phyloP scores from a whole-genome alignment of 2,113 vertebrate species.

The Coptodon bakossiorum region DNA sequence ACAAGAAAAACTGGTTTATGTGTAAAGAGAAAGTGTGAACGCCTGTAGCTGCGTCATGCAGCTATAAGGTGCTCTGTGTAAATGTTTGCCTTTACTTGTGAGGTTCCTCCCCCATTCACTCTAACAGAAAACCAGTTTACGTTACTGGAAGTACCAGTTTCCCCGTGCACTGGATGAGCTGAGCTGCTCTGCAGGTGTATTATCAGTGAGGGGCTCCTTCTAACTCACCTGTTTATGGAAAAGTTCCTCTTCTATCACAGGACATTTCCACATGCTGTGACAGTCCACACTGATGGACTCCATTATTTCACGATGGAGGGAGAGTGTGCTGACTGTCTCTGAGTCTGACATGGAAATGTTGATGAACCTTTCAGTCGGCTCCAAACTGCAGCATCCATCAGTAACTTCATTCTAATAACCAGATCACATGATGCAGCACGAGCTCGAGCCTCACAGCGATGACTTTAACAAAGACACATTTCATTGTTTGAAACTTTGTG shows the following conservation, averaged over 20 bases:
- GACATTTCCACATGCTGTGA: not conserved
- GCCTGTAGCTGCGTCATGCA: accelerated
- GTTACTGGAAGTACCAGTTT: not conserved
- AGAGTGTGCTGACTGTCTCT: not conserved
- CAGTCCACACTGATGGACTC: not conserved
- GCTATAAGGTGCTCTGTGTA: not conserved
- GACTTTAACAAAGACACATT: not conserved
- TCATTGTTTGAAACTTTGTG: not conserved
- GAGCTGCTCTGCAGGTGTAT: not conserved
- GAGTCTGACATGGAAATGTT: accelerated
- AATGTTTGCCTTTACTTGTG: not conserved
- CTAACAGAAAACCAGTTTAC: not conserved
- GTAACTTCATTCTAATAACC: not conserved
- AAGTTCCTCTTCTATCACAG: not conserved
- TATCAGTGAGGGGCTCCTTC: accelerated
- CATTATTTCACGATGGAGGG: not conserved
- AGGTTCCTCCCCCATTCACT: not conserved
- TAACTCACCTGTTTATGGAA: not conserved
- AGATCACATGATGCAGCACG: not conserved
- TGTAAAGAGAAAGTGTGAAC: not conserved
- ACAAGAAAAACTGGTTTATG: not conserved
- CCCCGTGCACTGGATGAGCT: not conserved
- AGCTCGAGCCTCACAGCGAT: accelerated
- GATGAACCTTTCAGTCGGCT: not conserved
- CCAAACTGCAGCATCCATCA: not conserved